Evolutionary conservation across 2,888 invertebrate species (phyloP), one percentile per base, ranked within the genome.

Genomic region (Dascillus cervinus): DNA sequence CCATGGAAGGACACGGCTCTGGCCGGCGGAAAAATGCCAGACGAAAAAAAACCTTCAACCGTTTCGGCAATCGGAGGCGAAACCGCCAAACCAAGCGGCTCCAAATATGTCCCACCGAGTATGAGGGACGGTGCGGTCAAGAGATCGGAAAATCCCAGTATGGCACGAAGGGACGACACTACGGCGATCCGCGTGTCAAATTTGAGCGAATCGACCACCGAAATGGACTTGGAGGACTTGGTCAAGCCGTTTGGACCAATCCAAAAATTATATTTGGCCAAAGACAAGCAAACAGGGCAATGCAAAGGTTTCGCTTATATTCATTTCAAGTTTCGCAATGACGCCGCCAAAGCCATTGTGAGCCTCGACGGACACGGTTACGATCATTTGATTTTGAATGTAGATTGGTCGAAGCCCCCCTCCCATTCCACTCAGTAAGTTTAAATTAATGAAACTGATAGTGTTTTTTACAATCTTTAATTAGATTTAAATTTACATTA

Each of bases 271-370:
- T 99, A 88, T 64, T 75, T 98, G 52, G 96, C 97, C 6, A 94
- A 95, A 64, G 97, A 98, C 55, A 87, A 88, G 66, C 71, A 72
- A 38, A 85, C 85, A 44, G 86, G 86, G 5, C 71, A 76, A n/a
- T 89, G 88, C 66, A 88, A 94, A 75, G 97, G 97, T 38, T 98
- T 97, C 67, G 97, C 97, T 8, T 98, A 97, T 62, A 91, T 98
- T 38, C 97, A 96, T 57, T 98, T 92, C 69, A 89, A 89, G 63
- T 82, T 82, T 50, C 76, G 85, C 50, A 82, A 83, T 52, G 91
- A 94, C 66, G 96, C 96, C 22, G 86, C 88, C 3, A 79, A 85
- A 52, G 98, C 98, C 34, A 95, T 98, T 56, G 72, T 78, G 38
- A 75, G 76, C 29, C 75, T 97, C 8, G 84, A 95, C 56, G 95